Evolutionary conservation across 2,797 vertebrate genomes (phyloP).

Genomic region (Gymnoscopelus braueri): DNA sequence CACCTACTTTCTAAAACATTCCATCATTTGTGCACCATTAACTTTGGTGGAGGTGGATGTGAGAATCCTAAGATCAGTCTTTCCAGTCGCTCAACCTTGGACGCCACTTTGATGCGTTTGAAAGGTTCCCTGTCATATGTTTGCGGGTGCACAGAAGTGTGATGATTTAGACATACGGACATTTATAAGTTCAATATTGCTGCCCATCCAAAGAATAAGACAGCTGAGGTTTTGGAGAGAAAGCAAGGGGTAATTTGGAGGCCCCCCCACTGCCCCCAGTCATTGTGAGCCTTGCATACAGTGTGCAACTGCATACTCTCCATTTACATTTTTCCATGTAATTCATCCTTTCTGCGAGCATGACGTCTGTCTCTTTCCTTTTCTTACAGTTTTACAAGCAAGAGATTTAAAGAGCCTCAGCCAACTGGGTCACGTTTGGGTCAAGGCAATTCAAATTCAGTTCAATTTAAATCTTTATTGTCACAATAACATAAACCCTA

Average conservation of each 20-base stretch:
- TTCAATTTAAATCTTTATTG: too few relatives aligned
- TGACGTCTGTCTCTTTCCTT: not conserved
- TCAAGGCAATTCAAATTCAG: too few relatives aligned
- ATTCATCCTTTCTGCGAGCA: not conserved
- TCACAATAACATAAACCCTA: too few relatives aligned
- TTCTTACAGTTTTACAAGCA: not conserved
- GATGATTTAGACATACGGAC: conserved; percentile 17
- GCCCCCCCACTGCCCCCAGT: not conserved
- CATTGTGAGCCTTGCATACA: not conserved
- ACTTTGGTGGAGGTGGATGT: conserved; percentile 70
- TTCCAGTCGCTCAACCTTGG: conserved; percentile 61
- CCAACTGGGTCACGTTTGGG: too few relatives aligned
- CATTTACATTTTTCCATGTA: not conserved
- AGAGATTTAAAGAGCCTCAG: not conserved
- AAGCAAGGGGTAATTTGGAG: not conserved
- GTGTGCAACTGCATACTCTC: not conserved
- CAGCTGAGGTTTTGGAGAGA: conserved; percentile 8
- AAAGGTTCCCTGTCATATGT: conserved; percentile 48
- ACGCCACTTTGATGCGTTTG: conserved; percentile 68
- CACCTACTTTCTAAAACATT: conserved; percentile 76
- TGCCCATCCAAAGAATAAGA: conserved; percentile 20
- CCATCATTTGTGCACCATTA: conserved; percentile 75
- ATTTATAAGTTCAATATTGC: conserved; percentile 26
- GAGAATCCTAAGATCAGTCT: conserved; percentile 65
- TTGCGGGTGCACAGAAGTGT: conserved; percentile 30